Evolutionary conservation across 2,113 vertebrate genomes (phyloP).

Genomic region (Paraplagusia blochii): DNA sequence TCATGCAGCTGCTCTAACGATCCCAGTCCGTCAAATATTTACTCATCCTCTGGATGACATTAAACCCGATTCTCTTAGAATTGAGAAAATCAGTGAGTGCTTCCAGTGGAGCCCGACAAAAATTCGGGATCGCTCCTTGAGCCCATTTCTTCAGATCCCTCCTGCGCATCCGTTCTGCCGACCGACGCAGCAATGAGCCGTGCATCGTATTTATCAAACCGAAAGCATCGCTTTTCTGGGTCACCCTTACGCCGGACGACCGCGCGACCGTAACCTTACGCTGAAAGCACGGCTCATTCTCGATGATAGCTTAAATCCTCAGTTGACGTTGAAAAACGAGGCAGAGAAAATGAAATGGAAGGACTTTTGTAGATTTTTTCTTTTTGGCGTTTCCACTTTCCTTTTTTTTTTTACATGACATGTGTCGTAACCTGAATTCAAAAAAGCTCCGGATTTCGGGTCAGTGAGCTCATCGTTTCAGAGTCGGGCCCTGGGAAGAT

Average conservation of each 20-base stretch:
- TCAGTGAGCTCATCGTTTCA: constrained; percentile 54
- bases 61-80: constrained; percentile 35
- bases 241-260: constrained; percentile 18
- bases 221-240: constrained; percentile 45
- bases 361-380: no score
- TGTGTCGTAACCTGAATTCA: constrained; percentile 44
- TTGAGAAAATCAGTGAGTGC: constrained; percentile 44
- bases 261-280: constrained; percentile 34
- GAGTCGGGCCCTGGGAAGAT: constrained; percentile 50
- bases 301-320: constrained; percentile 35
- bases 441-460: constrained; percentile 49
- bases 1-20: constrained; percentile 40
- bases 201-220: constrained; percentile 58
- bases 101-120: constrained; percentile 55
- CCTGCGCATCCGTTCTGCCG: constrained; percentile 57
- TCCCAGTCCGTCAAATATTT: constrained; percentile 53
- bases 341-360: constrained; percentile 27
- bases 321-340: constrained; percentile 51
- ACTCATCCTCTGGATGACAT: constrained; percentile 50
- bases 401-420: constrained; percentile 46
- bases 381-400: constrained; percentile 27
- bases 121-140: constrained; percentile 53
- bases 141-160: constrained; percentile 55
- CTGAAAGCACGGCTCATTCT: constrained; percentile 18
- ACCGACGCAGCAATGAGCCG: constrained; percentile 64